A percentile compares a stretch with the other conserved stretches of the same genome.
Conservation (phyloP, 2,797 vertebrate species). For the Pseudochirops corinnae region DNA sequence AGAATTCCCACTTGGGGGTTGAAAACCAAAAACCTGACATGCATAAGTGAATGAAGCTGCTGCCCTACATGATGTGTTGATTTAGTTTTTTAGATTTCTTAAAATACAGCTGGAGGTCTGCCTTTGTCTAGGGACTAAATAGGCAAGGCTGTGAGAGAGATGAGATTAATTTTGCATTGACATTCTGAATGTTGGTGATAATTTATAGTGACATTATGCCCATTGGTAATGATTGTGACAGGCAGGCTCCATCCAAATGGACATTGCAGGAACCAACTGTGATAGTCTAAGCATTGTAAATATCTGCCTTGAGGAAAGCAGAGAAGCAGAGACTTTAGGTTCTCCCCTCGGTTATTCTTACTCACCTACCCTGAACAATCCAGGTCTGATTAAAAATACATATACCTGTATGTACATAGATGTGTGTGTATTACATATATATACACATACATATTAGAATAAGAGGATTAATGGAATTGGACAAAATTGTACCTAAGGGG, state of each 20-base stretch:
- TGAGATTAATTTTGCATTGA: constrained; percentile 80
- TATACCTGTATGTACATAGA: no score
- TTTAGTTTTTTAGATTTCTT: constrained; percentile 58
- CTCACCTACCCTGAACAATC: constrained; percentile 79
- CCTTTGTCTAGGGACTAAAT: constrained; percentile 68
- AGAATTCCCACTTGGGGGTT: constrained; percentile 67
- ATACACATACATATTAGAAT: constrained; percentile 77
- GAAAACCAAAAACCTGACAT: constrained; percentile 77
- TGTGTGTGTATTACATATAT: constrained; percentile 1
- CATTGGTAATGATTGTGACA: constrained; percentile 78
- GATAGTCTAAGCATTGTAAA: constrained; percentile 88
- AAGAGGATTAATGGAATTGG: constrained; percentile 93
- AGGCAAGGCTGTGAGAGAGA: constrained; percentile 62
- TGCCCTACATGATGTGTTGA: constrained; percentile 57
- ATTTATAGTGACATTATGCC: constrained; percentile 79
- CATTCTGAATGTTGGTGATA: constrained; percentile 72
- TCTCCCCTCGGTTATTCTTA: constrained; percentile 86
- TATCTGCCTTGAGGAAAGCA: constrained; percentile 88
- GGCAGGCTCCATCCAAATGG: constrained; percentile 84
- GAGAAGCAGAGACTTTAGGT: constrained; percentile 88
- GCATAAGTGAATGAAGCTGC: constrained; percentile 68
- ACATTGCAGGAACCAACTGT: constrained; percentile 83
- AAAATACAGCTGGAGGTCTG: constrained; percentile 65
- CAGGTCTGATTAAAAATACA: constrained; percentile 85
- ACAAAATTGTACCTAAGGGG: constrained; percentile 92